These are phyloP conservation scores for Enteromius unitaeniatus DNA, from an alignment of 2,797 vertebrate genomes.

Conservation along the genomic window DNA sequence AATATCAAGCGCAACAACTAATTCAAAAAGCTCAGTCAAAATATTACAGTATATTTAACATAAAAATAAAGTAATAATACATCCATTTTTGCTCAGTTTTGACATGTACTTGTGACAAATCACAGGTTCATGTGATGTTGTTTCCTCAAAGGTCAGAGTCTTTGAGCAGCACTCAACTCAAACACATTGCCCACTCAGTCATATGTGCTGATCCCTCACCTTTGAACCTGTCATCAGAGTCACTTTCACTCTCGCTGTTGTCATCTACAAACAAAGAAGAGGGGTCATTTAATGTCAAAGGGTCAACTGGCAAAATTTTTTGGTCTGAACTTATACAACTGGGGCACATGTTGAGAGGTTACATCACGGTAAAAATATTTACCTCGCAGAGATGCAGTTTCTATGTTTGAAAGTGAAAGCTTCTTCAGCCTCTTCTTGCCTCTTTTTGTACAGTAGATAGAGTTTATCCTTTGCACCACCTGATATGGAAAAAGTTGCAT, in stretches of 20 bases:
- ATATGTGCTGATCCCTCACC: conserved; percentile 80
- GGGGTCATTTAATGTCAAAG: conserved; percentile 65
- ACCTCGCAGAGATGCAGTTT: conserved; percentile 94
- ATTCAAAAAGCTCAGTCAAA: neutral
- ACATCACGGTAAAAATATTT: conserved; percentile 62
- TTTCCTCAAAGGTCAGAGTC: conserved; percentile 24
- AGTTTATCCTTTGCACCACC: conserved; percentile 99
- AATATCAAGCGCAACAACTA: neutral
- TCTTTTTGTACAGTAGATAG: conserved; percentile 97
- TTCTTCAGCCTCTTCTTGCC: conserved; percentile 98
- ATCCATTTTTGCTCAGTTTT: neutral
- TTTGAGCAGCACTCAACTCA: conserved; percentile 22
- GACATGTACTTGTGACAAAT: conserved; percentile 42
- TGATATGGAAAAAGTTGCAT: conserved; percentile 61
- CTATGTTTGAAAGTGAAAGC: conserved; percentile 91
- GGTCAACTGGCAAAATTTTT: conserved; percentile 62
- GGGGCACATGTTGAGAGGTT: conserved; percentile 56
- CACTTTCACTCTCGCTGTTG: conserved; percentile 99
- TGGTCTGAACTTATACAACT: conserved; percentile 48
- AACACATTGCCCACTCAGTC: conserved; percentile 33
- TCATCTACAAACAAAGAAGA: conserved; percentile 87
- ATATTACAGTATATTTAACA: neutral
- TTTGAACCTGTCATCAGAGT: conserved; percentile 99
- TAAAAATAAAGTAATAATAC: neutral
- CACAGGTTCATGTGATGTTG: conserved; percentile 31